Evolutionary conservation across 1,140 invertebrate species (phyloP).

Genomic region (Zophobas atratus): DNA sequence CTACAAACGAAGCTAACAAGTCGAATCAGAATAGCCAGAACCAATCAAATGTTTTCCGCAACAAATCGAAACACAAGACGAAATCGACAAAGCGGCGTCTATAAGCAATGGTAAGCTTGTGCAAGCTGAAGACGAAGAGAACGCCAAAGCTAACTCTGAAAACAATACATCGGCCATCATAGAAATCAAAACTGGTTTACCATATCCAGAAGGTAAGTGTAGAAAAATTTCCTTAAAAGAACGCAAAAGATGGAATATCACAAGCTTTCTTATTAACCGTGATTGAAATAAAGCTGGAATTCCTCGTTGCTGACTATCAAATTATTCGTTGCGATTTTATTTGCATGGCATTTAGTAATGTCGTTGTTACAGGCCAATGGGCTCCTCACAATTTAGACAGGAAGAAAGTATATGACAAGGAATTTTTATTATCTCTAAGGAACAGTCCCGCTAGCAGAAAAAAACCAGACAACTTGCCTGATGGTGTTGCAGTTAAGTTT

Average conservation of each 20-base stretch:
- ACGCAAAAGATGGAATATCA: slow-evolving; percentile 33
- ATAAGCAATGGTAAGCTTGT: slow-evolving; percentile 60
- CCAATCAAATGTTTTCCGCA: slow-evolving; percentile 51
- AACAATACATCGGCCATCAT: slow-evolving; percentile 48
- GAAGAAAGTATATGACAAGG: slow-evolving; percentile 86
- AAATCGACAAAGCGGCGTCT: slow-evolving; percentile 59
- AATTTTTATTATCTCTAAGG: slow-evolving; percentile 84
- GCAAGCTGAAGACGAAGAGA: slow-evolving; percentile 63
- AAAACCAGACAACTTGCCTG: slow-evolving; percentile 78
- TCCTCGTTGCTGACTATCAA: slow-evolving; percentile 51
- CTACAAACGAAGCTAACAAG: slow-evolving; percentile 35
- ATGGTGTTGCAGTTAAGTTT: slow-evolving; percentile 48
- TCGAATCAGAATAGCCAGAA: slow-evolving; percentile 56
- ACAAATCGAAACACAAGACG: slow-evolving; percentile 56
- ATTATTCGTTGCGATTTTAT: slow-evolving; percentile 14
- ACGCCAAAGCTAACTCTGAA: slow-evolving; percentile 53
- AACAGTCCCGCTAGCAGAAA: slow-evolving; percentile 80
- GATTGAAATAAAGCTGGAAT: slow-evolving; percentile 48
- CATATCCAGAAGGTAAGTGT: slow-evolving; percentile 63
- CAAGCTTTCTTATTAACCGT: slow-evolving; percentile 32
- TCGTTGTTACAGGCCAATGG: slow-evolving; percentile 80
- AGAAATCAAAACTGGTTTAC: slow-evolving; percentile 57
- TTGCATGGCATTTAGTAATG: background rate
- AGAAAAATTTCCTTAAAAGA: background rate
- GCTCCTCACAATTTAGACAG: slow-evolving; percentile 86